Conservation (phyloP, 2,797 vertebrate species). For the Knipowitschia caucasica region DNA sequence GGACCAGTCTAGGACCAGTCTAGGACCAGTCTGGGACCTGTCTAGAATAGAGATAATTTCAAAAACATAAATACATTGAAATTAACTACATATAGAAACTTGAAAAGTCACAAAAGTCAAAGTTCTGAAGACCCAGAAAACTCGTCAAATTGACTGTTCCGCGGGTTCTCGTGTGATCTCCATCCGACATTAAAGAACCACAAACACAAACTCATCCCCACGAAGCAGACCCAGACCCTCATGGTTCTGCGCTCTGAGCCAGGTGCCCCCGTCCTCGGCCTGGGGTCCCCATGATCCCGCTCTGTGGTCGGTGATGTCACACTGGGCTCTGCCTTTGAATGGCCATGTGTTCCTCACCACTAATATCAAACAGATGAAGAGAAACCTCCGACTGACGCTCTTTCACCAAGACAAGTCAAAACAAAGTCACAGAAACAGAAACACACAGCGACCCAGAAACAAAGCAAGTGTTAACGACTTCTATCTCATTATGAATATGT, state of each 20-base stretch:
- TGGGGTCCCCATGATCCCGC: slow-evolving; percentile 69
- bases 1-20: no score
- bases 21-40: no score
- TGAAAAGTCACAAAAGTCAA: no score
- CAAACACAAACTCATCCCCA: no score
- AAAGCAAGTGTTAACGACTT: slow-evolving; percentile 52
- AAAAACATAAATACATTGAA: no score
- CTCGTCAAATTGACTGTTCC: no score
- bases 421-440: slow-evolving; percentile 80
- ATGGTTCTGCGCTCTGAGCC: slow-evolving; percentile 43
- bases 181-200: no score
- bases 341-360: slow-evolving; percentile 81
- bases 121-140: no score
- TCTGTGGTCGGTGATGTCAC: slow-evolving; percentile 81
- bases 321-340: slow-evolving; percentile 77
- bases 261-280: slow-evolving; percentile 64
- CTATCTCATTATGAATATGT: no score
- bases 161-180: no score
- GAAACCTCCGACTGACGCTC: slow-evolving; percentile 79
- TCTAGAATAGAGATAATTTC: no score
- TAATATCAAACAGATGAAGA: slow-evolving; percentile 85
- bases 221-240: slow-evolving; percentile 7
- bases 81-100: no score
- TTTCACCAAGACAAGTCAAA: slow-evolving; percentile 82
- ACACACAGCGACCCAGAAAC: slow-evolving; percentile 68